Conservation (phyloP, 2,888 invertebrate species). For the Epiblema foenella region DNA sequence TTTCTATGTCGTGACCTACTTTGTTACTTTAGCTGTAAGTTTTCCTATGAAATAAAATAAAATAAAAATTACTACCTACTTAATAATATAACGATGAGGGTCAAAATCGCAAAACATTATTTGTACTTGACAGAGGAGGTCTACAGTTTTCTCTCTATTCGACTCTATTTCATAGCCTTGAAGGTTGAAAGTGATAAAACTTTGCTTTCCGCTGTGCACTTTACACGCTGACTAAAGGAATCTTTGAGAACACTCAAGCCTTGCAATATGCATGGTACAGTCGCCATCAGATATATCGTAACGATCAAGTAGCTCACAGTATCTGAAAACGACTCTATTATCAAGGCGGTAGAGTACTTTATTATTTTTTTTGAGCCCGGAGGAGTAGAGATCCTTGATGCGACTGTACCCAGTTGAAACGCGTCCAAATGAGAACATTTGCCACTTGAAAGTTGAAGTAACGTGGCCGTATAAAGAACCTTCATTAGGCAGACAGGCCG, state of each 20-base stretch:
- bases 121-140: background rate
- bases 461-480: conserved; percentile 27
- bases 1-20: too few relatives aligned
- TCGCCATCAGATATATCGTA: too few relatives aligned
- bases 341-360: too few relatives aligned
- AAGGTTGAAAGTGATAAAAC: background rate
- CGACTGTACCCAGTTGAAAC: conserved; percentile 1
- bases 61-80: background rate
- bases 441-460: conserved; percentile 8
- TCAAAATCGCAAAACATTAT: background rate
- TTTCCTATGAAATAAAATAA: too few relatives aligned
- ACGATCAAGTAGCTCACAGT: too few relatives aligned
- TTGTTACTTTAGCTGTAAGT: too few relatives aligned
- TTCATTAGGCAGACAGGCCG: conserved; percentile 4
- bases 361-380: too few relatives aligned
- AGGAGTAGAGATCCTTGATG: too few relatives aligned
- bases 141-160: background rate
- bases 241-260: conserved; percentile 13
- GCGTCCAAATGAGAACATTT: conserved; percentile 24
- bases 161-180: background rate
- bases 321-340: too few relatives aligned
- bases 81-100: background rate
- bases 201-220: background rate
- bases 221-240: conserved; percentile 3
- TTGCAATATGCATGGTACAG: conserved; percentile 19